phyloP scores from a whole-genome alignment of 2,888 invertebrate species.

The Morpho deidamia region DNA sequence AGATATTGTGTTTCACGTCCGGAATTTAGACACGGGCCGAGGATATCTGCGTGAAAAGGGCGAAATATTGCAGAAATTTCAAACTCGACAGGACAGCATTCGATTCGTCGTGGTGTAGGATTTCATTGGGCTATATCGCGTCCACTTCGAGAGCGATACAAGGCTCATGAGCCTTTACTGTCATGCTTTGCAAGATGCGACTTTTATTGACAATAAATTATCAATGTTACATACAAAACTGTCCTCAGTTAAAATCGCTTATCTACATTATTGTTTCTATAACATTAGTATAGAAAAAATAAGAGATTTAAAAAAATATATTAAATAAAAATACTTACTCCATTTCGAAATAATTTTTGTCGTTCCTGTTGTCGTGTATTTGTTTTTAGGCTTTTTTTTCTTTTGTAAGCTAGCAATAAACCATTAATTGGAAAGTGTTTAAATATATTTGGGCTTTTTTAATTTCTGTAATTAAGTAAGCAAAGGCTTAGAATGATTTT shows the following conservation, averaged over 20 bases:
- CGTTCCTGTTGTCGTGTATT: no score
- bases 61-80: constrained; percentile 77
- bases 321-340: no score
- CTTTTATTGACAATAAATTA: constrained; percentile 59
- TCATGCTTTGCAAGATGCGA: constrained; percentile 32
- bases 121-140: constrained; percentile 72
- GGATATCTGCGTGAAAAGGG: constrained; percentile 76
- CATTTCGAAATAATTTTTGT: no score
- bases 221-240: constrained; percentile 23
- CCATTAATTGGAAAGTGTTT: no score
- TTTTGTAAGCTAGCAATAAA: no score
- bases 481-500: no score
- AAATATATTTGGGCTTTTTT: no score
- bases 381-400: no score
- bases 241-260: not conserved
- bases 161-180: constrained; percentile 50
- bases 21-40: constrained; percentile 68
- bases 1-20: constrained; percentile 77
- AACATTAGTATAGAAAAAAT: no score
- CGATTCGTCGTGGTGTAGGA: constrained; percentile 75
- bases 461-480: no score
- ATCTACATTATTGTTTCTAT: no score
- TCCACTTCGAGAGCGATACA: constrained; percentile 40
- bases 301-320: no score
- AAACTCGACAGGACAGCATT: constrained; percentile 74